These are phyloP conservation scores for Gulo gulo DNA, from an alignment of 2,113 vertebrate species.

Conservation along the genomic window DNA sequence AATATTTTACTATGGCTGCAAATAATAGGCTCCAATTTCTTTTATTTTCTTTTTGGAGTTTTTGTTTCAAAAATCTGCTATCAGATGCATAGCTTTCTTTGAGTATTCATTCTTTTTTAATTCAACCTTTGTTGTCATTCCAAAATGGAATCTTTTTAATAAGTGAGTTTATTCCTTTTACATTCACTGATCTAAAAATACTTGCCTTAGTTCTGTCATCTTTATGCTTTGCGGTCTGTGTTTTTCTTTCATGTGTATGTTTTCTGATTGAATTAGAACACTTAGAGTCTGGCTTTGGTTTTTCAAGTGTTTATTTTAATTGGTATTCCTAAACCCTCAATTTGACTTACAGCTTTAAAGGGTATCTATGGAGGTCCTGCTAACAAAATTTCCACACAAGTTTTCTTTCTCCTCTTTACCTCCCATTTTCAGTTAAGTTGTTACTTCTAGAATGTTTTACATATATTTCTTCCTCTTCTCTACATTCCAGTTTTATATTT, in stretches of 20 bases:
- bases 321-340: neutral
- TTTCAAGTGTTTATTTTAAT: conserved; percentile 18
- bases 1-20: neutral
- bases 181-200: neutral
- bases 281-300: conserved; percentile 7
- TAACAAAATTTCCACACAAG: neutral
- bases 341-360: neutral
- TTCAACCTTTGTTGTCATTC: neutral
- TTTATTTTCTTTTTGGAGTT: neutral
- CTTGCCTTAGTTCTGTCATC: neutral
- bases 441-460: neutral
- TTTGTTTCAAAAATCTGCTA: conserved; percentile 2
- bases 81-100: neutral
- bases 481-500: neutral
- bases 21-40: neutral
- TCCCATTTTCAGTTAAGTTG: neutral
- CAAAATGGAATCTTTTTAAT: neutral
- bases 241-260: neutral
- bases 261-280: conserved; percentile 14
- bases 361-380: neutral
- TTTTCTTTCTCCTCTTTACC: neutral
- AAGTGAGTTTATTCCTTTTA: neutral
- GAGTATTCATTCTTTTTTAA: neutral
- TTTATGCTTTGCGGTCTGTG: neutral
- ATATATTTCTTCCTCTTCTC: neutral